Evolutionary conservation across 2,113 vertebrate species (phyloP).

Genomic region (Phaethon lepturus): DNA sequence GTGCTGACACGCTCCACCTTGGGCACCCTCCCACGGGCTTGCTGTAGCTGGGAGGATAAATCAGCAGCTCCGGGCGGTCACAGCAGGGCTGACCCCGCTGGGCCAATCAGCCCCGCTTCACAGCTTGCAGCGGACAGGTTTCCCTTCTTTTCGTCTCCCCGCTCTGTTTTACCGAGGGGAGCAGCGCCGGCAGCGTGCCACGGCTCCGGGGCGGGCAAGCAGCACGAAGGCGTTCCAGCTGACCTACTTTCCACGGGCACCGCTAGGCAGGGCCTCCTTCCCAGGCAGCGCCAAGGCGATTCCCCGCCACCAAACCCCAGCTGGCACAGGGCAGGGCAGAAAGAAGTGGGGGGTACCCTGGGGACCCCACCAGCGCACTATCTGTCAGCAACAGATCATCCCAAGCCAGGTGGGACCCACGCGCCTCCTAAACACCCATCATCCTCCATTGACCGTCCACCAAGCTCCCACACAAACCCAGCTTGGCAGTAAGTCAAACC

Average conservation of each 20-base stretch:
- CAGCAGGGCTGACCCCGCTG: neutral
- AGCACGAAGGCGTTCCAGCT: neutral
- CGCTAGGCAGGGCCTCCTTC: neutral
- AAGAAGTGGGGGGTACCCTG: rapidly evolving
- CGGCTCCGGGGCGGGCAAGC: neutral
- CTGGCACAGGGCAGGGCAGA: neutral
- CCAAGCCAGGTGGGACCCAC: neutral
- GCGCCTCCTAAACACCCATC: rapidly evolving
- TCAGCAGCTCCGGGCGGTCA: neutral
- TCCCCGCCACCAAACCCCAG: neutral
- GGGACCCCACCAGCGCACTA: rapidly evolving
- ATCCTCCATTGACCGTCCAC: neutral
- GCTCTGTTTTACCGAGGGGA: neutral
- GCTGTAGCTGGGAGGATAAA: neutral
- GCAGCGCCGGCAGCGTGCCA: rapidly evolving
- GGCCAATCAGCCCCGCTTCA: neutral
- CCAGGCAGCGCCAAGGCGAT: neutral
- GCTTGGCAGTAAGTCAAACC: neutral
- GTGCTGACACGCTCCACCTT: rapidly evolving
- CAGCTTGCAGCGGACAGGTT: rapidly evolving
- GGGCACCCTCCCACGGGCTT: neutral
- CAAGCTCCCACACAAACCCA: neutral
- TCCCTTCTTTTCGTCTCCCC: neutral
- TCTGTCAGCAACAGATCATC: neutral
- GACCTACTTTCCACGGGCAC: conserved; percentile 18